phyloP scores from a whole-genome alignment of 2,113 vertebrate species.

The Euleptes europaea region DNA sequence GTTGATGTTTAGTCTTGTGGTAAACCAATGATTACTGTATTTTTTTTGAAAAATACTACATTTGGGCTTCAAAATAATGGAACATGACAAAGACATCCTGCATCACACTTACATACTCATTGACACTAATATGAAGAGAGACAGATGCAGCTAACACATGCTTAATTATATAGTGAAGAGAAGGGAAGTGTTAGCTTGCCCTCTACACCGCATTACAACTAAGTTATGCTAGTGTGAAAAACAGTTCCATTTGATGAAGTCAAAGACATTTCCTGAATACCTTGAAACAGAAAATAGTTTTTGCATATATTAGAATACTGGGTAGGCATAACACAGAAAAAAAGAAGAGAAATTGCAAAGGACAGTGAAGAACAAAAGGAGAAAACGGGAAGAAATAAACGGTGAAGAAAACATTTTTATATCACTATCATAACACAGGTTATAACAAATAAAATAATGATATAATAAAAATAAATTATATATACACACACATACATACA shows the following conservation, averaged over 20 bases:
- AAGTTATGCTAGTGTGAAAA: slow-evolving; percentile 12
- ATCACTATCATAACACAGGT: slow-evolving; percentile 36
- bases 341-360: not conserved
- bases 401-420: slow-evolving; percentile 28
- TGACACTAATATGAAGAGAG: slow-evolving; percentile 12
- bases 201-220: not conserved
- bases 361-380: slow-evolving; percentile 6
- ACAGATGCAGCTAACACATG: not conserved
- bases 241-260: slow-evolving; percentile 11
- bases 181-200: not conserved
- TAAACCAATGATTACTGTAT: slow-evolving; percentile 8
- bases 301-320: slow-evolving; percentile 29
- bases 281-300: slow-evolving; percentile 12
- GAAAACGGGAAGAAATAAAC: slow-evolving; percentile 20
- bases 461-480: not conserved
- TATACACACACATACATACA: no score
- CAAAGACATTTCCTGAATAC: slow-evolving; percentile 38
- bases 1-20: not conserved
- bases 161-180: slow-evolving; percentile 17
- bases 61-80: slow-evolving; percentile 7
- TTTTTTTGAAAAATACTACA: not conserved
- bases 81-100: not conserved
- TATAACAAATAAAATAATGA: not conserved
- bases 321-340: not conserved
- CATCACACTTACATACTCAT: not conserved